Percentiles rank a stretch among this genome's conserved stretches.
Conservation (phyloP, 2,113 vertebrate species). For the Seriola rivoliana region DNA sequence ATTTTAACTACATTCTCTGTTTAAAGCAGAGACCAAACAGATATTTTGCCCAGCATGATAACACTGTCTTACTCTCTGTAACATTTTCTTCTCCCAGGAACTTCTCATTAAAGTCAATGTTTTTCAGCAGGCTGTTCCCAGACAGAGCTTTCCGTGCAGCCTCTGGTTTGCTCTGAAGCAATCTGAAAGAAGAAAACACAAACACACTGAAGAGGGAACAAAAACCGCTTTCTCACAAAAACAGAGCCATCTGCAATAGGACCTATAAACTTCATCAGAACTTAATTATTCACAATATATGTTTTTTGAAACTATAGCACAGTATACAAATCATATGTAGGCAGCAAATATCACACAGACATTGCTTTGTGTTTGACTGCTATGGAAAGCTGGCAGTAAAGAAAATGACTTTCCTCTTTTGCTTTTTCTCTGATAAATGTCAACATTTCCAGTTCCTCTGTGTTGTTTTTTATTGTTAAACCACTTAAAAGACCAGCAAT, state of each 20-base stretch:
- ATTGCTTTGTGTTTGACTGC: too few species aligned
- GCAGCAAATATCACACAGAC: too few species aligned
- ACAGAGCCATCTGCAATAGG: slow-evolving; percentile 2
- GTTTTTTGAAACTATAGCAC: too few species aligned
- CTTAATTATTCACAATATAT: too few species aligned
- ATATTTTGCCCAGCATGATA: not conserved
- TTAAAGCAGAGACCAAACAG: not conserved
- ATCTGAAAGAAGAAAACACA: slow-evolving; percentile 67
- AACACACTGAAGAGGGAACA: not conserved
- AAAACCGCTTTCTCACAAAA: slow-evolving; percentile 20
- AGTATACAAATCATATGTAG: too few species aligned
- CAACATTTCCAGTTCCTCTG: not conserved
- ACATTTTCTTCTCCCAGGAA: slow-evolving; percentile 90
- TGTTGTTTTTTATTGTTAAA: slow-evolving; percentile 20
- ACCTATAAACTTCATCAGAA: too few species aligned
- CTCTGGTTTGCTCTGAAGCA: slow-evolving; percentile 83
- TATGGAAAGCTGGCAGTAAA: too few species aligned
- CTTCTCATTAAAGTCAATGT: slow-evolving; percentile 88
- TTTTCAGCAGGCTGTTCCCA: slow-evolving; percentile 87
- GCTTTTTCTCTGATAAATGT: not conserved
- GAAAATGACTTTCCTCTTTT: too few species aligned
- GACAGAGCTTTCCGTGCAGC: slow-evolving; percentile 83
- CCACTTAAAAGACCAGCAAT: not conserved
- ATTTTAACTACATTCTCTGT: not conserved
- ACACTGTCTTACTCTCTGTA: slow-evolving; percentile 86